These are phyloP conservation scores for Argyresthia goedartella DNA, from an alignment of 2,888 invertebrate genomes.

Conservation along the genomic window DNA sequence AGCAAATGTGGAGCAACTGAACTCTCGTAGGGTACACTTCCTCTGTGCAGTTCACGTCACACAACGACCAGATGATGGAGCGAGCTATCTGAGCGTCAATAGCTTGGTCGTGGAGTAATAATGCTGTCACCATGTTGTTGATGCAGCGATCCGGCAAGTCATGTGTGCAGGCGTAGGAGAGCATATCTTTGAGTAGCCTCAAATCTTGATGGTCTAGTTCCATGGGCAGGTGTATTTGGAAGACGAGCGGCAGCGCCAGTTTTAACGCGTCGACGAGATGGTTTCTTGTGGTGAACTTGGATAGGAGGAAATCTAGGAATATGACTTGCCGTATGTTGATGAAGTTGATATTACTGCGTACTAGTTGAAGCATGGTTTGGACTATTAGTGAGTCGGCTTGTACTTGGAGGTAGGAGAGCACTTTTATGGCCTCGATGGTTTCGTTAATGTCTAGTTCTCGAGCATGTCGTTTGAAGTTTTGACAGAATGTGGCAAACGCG, in stretches of 20 bases:
- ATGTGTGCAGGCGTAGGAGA: constrained; percentile 63
- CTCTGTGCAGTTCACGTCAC: constrained; percentile 52
- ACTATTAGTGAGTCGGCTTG: constrained; percentile 70
- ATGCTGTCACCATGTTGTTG: constrained; percentile 61
- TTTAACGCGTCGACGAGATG: constrained; percentile 75
- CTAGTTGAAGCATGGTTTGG: constrained; percentile 74
- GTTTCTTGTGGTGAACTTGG: constrained; percentile 50
- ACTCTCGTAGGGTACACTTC: constrained; percentile 45
- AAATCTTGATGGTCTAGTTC: constrained; percentile 71
- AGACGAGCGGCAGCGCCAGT: constrained; percentile 76
- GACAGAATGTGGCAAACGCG: constrained; percentile 71
- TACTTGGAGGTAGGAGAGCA: constrained; percentile 69
- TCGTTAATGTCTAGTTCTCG: constrained; percentile 66
- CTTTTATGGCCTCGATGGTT: constrained; percentile 70
- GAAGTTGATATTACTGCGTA: constrained; percentile 72
- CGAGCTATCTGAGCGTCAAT: constrained; percentile 57
- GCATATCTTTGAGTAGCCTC: constrained; percentile 58
- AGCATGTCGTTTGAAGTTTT: constrained; percentile 63
- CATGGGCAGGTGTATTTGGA: constrained; percentile 71
- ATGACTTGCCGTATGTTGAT: constrained; percentile 72
- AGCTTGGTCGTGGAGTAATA: constrained; percentile 50
- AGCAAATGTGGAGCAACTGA: constrained; percentile 62
- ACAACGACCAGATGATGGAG: constrained; percentile 69
- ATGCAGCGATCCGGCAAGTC: constrained; percentile 61
- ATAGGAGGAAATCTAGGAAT: constrained; percentile 72